Percentiles rank a stretch among this genome's conserved stretches.
Evolutionary conservation across 2,797 vertebrate genomes (phyloP).

Genomic region (Babyrousa celebensis): DNA sequence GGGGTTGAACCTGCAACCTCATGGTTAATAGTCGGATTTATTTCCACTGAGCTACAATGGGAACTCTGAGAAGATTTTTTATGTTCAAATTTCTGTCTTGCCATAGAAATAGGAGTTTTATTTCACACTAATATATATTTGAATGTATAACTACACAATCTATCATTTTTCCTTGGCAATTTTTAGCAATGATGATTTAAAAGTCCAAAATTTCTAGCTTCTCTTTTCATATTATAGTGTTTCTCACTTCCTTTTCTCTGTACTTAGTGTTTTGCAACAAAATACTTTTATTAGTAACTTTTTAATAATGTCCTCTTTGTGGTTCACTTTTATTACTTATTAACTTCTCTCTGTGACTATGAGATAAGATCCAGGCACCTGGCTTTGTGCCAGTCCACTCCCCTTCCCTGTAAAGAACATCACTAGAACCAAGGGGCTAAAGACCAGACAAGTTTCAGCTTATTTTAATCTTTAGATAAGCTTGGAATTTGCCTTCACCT

Average conservation of each 20-base stretch:
- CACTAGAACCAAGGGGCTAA: neutral
- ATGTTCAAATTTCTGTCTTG: neutral
- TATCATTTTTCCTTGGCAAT: neutral
- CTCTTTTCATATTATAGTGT: neutral
- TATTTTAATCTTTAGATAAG: slow-evolving; percentile 15
- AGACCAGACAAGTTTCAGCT: slow-evolving; percentile 1
- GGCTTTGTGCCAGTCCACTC: neutral
- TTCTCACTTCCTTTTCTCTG: neutral
- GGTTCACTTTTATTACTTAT: slow-evolving; percentile 10
- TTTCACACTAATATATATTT: neutral
- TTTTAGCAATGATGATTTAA: slow-evolving; percentile 55
- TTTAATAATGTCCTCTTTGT: slow-evolving; percentile 24
- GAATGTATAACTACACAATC: neutral
- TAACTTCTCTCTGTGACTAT: slow-evolving; percentile 1
- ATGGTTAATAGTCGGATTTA: no score
- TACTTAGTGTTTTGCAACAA: neutral
- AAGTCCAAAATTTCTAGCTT: slow-evolving; percentile 31
- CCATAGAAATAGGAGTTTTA: neutral
- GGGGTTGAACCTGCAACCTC: no score
- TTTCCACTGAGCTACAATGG: no score
- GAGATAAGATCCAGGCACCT: neutral
- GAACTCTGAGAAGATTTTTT: neutral
- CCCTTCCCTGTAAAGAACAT: neutral
- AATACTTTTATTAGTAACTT: slow-evolving; percentile 39
- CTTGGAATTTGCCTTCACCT: slow-evolving; percentile 49